Percentiles rank a stretch among this genome's conserved stretches.
Conservation (phyloP, 2,797 vertebrate species). For the Pseudomugil tenellus region DNA sequence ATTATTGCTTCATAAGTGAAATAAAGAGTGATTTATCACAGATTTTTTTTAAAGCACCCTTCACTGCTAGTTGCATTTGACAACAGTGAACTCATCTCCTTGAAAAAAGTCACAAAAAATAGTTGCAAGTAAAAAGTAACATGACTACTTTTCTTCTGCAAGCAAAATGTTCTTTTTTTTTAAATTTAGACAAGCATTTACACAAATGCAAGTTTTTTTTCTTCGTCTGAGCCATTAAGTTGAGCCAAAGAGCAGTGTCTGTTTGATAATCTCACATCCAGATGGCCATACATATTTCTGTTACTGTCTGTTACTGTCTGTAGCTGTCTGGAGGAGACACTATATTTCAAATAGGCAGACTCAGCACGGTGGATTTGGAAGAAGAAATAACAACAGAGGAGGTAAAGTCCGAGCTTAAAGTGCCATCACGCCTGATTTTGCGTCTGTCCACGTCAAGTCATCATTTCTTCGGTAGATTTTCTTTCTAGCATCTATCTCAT, state of each 20-base stretch:
- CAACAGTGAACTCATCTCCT: not conserved
- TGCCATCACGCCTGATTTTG: conserved; percentile 17
- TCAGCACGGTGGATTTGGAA: conserved; percentile 92
- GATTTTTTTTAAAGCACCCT: not conserved
- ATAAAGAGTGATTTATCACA: not conserved
- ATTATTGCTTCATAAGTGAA: not conserved
- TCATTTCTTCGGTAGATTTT: conserved; percentile 22
- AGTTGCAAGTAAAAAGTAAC: not conserved
- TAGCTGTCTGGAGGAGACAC: conserved; percentile 75
- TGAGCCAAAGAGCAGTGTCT: not conserved
- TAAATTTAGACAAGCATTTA: no score
- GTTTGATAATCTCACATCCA: conserved; percentile 9
- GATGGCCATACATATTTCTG: conserved; percentile 42
- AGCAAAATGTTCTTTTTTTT: no score
- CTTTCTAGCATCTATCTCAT: not conserved
- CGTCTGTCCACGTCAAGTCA: conserved; percentile 49
- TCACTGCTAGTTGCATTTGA: not conserved
- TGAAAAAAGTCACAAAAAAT: not conserved
- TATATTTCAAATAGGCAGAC: conserved; percentile 88
- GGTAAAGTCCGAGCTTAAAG: conserved; percentile 72
- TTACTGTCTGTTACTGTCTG: conserved; percentile 63
- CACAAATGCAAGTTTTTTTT: not conserved
- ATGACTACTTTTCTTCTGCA: not conserved
- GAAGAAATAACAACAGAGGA: conserved; percentile 85
- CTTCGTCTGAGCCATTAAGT: not conserved